Evolutionary conservation across 2,888 invertebrate genomes (phyloP).

Genomic region (Caenorhabditis zanzibari): DNA sequence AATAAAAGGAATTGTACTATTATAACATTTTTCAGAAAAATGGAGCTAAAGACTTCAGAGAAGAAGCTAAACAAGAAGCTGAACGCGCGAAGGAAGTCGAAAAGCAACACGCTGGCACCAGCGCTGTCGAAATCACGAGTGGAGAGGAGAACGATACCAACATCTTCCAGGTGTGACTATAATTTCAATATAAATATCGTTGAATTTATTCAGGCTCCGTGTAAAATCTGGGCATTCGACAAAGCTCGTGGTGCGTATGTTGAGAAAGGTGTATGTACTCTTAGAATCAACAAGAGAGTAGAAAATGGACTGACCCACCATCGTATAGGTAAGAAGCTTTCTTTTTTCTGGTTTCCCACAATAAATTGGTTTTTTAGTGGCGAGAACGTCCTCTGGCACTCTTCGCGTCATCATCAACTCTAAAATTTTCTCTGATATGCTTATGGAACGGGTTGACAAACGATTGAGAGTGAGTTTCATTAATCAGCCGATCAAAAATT

Average conservation of each 20-base stretch:
- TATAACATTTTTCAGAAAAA: slow-evolving; percentile 48
- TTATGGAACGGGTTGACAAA: slow-evolving; percentile 78
- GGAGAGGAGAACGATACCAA: slow-evolving; percentile 80
- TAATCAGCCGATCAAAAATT: no score
- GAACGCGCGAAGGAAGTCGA: slow-evolving; percentile 67
- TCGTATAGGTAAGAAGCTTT: slow-evolving; percentile 62
- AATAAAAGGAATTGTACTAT: background rate
- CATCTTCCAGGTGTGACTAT: slow-evolving; percentile 71
- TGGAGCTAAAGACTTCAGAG: slow-evolving; percentile 51
- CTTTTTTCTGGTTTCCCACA: background rate
- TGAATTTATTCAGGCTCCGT: slow-evolving; percentile 73
- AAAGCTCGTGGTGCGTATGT: slow-evolving; percentile 73
- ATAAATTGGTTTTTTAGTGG: slow-evolving; percentile 73
- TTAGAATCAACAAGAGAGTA: slow-evolving; percentile 65
- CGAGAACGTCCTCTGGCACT: slow-evolving; percentile 77
- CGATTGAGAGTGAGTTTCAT: slow-evolving; percentile 67
- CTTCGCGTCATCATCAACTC: slow-evolving; percentile 81
- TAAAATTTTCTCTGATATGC: slow-evolving; percentile 78
- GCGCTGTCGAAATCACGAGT: slow-evolving; percentile 74
- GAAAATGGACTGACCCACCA: slow-evolving; percentile 66
- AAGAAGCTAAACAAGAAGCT: slow-evolving; percentile 62
- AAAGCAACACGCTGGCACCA: slow-evolving; percentile 70
- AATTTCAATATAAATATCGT: background rate
- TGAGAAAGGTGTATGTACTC: slow-evolving; percentile 77
- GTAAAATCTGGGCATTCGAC: slow-evolving; percentile 81